Conservation (phyloP, 2,888 invertebrate species). For the Xestia ashworthii region DNA sequence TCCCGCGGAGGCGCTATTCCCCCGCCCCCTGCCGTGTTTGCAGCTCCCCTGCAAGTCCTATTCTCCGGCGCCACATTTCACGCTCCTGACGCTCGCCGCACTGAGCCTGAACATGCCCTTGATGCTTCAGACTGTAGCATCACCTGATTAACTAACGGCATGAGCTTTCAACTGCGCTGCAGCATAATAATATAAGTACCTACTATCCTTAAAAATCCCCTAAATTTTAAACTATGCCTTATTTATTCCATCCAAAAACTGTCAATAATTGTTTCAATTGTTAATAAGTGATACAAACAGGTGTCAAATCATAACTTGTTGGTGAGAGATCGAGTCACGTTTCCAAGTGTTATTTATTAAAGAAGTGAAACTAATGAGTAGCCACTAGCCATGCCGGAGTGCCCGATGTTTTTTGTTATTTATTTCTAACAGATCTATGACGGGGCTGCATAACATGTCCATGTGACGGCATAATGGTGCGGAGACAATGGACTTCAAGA, state of each 20-base stretch:
- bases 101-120: constrained; percentile 71
- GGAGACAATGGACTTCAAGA: constrained; percentile 88
- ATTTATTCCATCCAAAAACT: not conserved
- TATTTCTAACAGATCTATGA: constrained; percentile 85
- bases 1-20: constrained; percentile 78
- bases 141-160: constrained; percentile 44
- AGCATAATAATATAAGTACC: not conserved
- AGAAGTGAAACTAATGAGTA: constrained; percentile 75
- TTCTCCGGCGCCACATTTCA: constrained; percentile 83
- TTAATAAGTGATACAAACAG: constrained; percentile 30
- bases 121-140: constrained; percentile 67
- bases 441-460: constrained; percentile 79
- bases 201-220: not conserved
- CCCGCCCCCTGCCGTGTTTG: constrained; percentile 65
- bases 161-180: constrained; percentile 12
- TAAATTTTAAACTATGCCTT: not conserved
- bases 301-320: constrained; percentile 43
- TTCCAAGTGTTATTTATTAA: constrained; percentile 57
- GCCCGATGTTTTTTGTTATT: constrained; percentile 75
- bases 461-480: constrained; percentile 85
- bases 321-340: constrained; percentile 29
- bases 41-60: constrained; percentile 66
- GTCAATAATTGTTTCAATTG: constrained; percentile 4
- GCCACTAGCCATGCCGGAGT: constrained; percentile 66
- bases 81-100: constrained; percentile 74